Percentiles rank a stretch among this genome's conserved stretches.
These are phyloP conservation scores for Tokudaia tokunoshimensis DNA, from an alignment of 2,797 vertebrate genomes.

Conservation along the genomic window DNA sequence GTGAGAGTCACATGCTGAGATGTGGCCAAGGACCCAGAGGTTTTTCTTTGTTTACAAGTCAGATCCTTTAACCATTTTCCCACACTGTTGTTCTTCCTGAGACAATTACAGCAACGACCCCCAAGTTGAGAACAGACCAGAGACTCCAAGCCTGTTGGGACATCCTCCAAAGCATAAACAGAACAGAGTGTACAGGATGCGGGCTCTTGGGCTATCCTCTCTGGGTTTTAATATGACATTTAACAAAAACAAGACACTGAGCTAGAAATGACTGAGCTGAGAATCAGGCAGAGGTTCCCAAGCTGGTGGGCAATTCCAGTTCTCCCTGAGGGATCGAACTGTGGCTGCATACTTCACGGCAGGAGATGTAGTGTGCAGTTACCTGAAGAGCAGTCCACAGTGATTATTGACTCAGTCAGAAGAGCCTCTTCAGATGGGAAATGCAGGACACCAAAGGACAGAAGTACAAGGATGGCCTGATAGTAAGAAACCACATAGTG, in stretches of 20 bases:
- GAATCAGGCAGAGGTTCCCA: conserved; percentile 13
- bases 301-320: background rate
- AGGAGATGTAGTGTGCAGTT: background rate
- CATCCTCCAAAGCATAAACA: conserved; percentile 60
- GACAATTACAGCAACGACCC: conserved; percentile 20
- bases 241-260: conserved; percentile 45
- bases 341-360: background rate
- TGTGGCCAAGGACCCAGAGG: background rate
- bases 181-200: conserved; percentile 30
- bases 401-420: background rate
- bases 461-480: conserved; percentile 25
- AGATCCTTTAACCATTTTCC: background rate
- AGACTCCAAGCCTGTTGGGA: conserved; percentile 2
- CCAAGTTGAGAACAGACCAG: conserved; percentile 29
- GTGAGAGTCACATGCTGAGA: background rate
- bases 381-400: background rate
- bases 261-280: conserved; percentile 41
- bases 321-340: background rate
- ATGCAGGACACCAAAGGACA: background rate
- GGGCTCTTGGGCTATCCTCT: conserved; percentile 38
- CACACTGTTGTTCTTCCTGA: background rate
- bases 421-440: background rate
- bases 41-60: background rate
- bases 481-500: conserved; percentile 12
- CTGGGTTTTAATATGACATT: conserved; percentile 40